phyloP scores from a whole-genome alignment of 2,113 vertebrate genomes.

The Cochlearius cochlearius region DNA sequence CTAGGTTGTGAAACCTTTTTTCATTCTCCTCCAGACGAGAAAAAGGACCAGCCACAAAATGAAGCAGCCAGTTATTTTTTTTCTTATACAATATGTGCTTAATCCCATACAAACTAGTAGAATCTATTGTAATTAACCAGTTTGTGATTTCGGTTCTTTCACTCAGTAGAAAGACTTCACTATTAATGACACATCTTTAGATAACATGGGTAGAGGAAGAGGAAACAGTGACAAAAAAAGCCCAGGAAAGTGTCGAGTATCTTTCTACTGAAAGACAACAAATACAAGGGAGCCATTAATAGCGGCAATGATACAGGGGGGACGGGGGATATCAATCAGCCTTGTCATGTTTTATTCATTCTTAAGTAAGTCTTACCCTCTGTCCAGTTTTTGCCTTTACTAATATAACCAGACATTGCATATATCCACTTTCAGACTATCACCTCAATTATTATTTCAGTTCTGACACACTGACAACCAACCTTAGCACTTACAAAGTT shows the following conservation, averaged over 20 bases:
- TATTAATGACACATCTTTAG: background rate
- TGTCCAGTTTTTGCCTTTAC: background rate
- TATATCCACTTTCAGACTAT: background rate
- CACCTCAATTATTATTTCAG: background rate
- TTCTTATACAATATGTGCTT: background rate
- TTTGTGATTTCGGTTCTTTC: background rate
- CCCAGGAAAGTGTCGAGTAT: background rate
- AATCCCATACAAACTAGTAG: background rate
- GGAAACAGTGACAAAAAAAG: background rate
- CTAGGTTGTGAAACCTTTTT: background rate
- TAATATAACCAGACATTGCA: background rate
- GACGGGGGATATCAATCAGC: background rate
- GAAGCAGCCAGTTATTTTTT: background rate
- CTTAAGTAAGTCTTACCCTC: background rate
- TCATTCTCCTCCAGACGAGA: background rate
- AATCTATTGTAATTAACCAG: background rate
- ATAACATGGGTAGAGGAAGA: background rate
- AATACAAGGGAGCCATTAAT: background rate
- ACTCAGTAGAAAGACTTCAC: background rate
- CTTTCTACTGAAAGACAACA: background rate
- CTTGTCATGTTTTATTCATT: background rate
- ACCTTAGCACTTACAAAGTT: background rate
- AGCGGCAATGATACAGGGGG: background rate
- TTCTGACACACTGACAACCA: background rate
- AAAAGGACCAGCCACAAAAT: slow-evolving; percentile 12